A percentile compares a stretch with the other conserved stretches of the same genome.
Evolutionary conservation across 2,113 vertebrate species (phyloP).

Genomic region (Notarius lentiginosus): DNA sequence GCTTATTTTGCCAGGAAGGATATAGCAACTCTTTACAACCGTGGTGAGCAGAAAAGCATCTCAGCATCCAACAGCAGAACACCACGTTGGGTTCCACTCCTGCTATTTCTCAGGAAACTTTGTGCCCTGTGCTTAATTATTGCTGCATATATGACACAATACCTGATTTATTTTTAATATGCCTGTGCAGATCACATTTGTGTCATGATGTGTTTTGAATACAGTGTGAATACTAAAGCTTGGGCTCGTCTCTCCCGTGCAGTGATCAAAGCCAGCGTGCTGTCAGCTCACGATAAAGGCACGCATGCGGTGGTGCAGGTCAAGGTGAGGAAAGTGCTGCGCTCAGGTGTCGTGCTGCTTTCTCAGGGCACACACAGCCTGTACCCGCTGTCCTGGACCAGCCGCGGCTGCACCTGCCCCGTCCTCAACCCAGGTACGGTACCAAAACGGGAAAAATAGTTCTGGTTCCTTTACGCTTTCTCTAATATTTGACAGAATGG

Average conservation of each 20-base stretch:
- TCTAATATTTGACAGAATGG: no score
- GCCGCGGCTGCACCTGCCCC: conserved; percentile 86
- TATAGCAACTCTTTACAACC: no score
- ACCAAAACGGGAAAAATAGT: no score
- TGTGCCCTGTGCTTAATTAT: neutral
- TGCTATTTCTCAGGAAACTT: neutral
- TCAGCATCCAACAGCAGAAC: no score
- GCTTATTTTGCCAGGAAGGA: no score
- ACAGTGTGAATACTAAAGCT: neutral
- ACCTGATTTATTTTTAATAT: no score
- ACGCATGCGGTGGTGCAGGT: conserved; percentile 85
- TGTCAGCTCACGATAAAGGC: conserved; percentile 89
- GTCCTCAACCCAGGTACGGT: conserved; percentile 83
- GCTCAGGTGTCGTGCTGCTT: conserved; percentile 73
- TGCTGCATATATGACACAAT: neutral
- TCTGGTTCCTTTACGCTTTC: no score
- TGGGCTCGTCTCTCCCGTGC: conserved; percentile 20
- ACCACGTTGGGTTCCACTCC: no score
- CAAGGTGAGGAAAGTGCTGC: conserved; percentile 83
- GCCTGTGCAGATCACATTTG: neutral
- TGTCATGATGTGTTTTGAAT: neutral
- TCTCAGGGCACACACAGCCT: conserved; percentile 75
- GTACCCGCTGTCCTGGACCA: conserved; percentile 87
- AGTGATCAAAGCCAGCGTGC: conserved; percentile 86
- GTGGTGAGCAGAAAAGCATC: no score